phyloP scores from a whole-genome alignment of 2,888 invertebrate genomes.

The Gonocerus acuteangulatus region DNA sequence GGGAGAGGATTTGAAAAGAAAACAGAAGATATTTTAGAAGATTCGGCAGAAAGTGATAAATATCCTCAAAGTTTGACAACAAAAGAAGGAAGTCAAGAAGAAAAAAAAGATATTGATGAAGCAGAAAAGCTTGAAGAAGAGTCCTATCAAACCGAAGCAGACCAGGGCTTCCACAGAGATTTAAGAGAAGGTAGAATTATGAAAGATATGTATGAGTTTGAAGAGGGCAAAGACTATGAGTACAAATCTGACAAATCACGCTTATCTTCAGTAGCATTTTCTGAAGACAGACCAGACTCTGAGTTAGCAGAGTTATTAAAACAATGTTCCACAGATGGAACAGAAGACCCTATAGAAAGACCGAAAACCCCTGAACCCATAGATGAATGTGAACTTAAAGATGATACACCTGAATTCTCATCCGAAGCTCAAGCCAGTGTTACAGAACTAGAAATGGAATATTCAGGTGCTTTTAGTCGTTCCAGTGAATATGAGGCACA shows the following conservation, averaged over 20 bases:
- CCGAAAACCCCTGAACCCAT: constrained; percentile 49
- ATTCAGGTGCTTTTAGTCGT: constrained; percentile 40
- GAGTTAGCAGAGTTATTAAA: constrained; percentile 44
- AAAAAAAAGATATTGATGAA: constrained; percentile 47
- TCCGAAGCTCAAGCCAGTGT: constrained; percentile 44
- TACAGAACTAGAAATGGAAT: constrained; percentile 45
- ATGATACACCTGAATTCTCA: constrained; percentile 43
- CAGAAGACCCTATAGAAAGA: constrained; percentile 48
- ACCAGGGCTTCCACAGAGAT: constrained; percentile 45
- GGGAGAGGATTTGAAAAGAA: constrained; percentile 36
- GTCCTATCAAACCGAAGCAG: constrained; percentile 46
- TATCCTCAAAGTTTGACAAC: constrained; percentile 42
- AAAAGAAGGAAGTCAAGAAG: constrained; percentile 46
- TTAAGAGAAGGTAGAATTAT: constrained; percentile 43
- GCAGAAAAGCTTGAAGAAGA: constrained; percentile 42
- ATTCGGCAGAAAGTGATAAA: constrained; percentile 44
- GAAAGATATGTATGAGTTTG: constrained; percentile 45
- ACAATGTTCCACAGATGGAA: constrained; percentile 43
- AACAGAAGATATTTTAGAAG: constrained; percentile 37
- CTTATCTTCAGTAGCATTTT: constrained; percentile 43
- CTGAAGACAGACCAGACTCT: constrained; percentile 45
- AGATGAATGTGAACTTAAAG: constrained; percentile 43
- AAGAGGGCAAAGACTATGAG: constrained; percentile 47
- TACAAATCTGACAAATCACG: constrained; percentile 35
- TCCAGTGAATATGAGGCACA: constrained; percentile 39